phyloP scores from a whole-genome alignment of 1,140 invertebrate genomes.

The Arion vulgaris region DNA sequence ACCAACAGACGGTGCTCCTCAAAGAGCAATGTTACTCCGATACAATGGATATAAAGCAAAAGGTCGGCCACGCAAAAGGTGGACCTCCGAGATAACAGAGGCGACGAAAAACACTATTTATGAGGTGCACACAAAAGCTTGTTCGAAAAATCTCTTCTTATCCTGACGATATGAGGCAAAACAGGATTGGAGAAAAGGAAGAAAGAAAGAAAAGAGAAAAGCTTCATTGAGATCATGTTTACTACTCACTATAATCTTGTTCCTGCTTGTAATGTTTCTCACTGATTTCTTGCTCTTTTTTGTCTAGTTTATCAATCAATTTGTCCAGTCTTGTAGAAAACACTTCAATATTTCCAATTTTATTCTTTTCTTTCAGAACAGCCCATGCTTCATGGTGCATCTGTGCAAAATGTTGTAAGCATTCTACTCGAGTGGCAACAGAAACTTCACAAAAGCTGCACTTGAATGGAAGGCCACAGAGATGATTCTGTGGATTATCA shows the following conservation, averaged over 20 bases:
- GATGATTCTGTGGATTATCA: not conserved
- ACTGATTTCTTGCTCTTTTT: constrained; percentile 73
- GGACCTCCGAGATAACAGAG: too few relatives aligned
- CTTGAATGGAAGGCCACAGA: constrained; percentile 80
- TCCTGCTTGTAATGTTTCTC: constrained; percentile 58
- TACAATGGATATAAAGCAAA: too few relatives aligned
- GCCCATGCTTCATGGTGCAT: constrained; percentile 77
- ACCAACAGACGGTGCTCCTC: too few relatives aligned
- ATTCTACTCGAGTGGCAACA: constrained; percentile 84
- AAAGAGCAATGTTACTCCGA: too few relatives aligned
- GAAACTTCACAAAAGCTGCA: constrained; percentile 93
- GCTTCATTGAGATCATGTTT: not conserved
- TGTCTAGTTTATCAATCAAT: constrained; percentile 61
- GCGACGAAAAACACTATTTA: too few relatives aligned
- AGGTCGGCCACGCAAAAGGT: too few relatives aligned
- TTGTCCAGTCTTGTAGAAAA: constrained; percentile 64
- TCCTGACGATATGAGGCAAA: too few relatives aligned
- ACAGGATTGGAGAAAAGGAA: too few relatives aligned
- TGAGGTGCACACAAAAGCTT: too few relatives aligned
- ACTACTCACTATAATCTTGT: not conserved
- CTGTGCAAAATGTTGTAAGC: constrained; percentile 85
- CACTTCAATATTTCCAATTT: constrained; percentile 57
- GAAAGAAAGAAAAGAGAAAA: too few relatives aligned
- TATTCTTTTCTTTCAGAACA: constrained; percentile 62
- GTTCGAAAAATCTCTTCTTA: too few relatives aligned